Evolutionary conservation across 2,113 vertebrate genomes (phyloP).

Genomic region (Pleuronectes platessa): DNA sequence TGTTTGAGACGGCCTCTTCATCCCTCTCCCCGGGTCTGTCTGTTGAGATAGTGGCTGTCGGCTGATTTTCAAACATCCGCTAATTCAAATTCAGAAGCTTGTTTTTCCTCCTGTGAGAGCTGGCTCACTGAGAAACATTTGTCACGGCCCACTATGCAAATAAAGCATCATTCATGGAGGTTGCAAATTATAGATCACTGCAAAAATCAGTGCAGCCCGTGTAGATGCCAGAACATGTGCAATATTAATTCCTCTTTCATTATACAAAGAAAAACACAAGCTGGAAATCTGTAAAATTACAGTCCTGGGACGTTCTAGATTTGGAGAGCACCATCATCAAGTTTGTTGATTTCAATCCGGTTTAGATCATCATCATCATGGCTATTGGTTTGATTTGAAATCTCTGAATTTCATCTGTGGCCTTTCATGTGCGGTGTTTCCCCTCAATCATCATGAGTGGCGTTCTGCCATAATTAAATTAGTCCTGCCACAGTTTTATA

Average conservation of each 20-base stretch:
- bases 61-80: constrained; percentile 62
- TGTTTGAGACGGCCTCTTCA: constrained; percentile 26
- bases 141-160: constrained; percentile 62
- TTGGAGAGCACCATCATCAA: background rate
- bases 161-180: constrained; percentile 49
- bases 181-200: constrained; percentile 51
- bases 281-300: background rate
- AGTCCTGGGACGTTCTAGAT: background rate
- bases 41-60: constrained; percentile 58
- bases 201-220: constrained; percentile 35
- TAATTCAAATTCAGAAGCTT: constrained; percentile 70
- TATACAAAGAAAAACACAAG: background rate
- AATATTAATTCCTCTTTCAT: background rate
- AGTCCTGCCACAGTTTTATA: no score
- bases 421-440: background rate
- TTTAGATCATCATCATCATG: background rate
- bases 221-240: background rate
- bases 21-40: constrained; percentile 28
- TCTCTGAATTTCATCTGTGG: constrained; percentile 1
- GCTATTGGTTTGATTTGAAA: constrained; percentile 23
- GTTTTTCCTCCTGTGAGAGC: constrained; percentile 60
- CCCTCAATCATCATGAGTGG: no score
- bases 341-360: background rate
- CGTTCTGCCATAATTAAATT: no score
- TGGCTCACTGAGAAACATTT: constrained; percentile 45